Base-by-base conservation (phyloP, 2,888 invertebrate genomes). In the Heliconius hortense region DNA sequence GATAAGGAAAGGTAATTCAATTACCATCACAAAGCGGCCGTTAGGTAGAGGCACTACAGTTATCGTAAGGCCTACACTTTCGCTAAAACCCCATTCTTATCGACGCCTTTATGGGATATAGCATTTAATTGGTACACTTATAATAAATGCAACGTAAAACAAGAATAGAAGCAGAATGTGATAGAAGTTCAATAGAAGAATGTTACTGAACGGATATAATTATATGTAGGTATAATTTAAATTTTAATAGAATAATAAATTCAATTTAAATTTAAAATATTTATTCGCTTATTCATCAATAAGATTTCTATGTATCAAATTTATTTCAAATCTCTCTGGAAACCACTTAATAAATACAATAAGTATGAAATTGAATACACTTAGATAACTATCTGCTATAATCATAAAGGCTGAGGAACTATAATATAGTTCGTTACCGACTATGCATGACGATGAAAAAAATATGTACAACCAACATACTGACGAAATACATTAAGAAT, bases 1-100 rank as follows among this genome's bases (percentile, higher is more conserved):
- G 78, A 82, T 81, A 84, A 82, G 85, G 85, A 86, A 87, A 88
- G 86, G 87, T 88, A 89, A 90, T 87, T 87, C 84, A 86, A 89
- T 89, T 88, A 87, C 80, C 86, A 87, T 89, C 83, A 85, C 82
- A 86, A 85, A 83, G 82, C 83, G 82, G 82, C 80, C 73, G 67
- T 73, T 78, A 79, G 77, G 39, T 67, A 53, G n/a, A n/a, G 71
- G 26, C 60, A 39, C 71, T 62, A 66, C 64, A 74, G 71, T 76
- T 71, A 60, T 70, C 31, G 70, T 66, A 66, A 60, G 62, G n/a
- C 26, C 68, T 21, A 73, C 73, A 71, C 68, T 56, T 72, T 72
- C 67, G 68, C 48, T 63, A 62, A 64, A 71, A 71, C 60, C 26
- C 60, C 62, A 71, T 60, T 62, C 26, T 39, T 62, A 71, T 35